Evolutionary conservation across 2,113 vertebrate genomes (phyloP).

Genomic region (Eretmochelys imbricata): DNA sequence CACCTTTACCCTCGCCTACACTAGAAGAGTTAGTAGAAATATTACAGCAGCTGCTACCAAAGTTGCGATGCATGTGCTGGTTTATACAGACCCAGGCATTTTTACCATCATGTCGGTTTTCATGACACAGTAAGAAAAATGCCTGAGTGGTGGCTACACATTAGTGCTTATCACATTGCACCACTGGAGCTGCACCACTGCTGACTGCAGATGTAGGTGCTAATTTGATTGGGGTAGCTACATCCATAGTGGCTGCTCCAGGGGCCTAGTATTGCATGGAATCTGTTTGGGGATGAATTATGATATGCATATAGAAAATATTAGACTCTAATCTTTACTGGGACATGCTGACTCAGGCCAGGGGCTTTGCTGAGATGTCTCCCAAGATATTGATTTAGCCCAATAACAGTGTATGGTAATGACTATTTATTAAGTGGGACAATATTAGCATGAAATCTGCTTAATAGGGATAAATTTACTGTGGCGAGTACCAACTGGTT

Average conservation of each 20-base stretch:
- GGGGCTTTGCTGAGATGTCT: background rate
- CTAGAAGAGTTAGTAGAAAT: background rate
- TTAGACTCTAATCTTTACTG: background rate
- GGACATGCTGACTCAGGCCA: background rate
- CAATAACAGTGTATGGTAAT: background rate
- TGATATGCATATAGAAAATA: background rate
- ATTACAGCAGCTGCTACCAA: background rate
- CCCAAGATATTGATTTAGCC: background rate
- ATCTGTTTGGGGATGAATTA: background rate
- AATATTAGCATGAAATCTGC: background rate
- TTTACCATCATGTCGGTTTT: background rate
- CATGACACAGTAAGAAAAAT: background rate
- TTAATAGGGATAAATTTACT: background rate
- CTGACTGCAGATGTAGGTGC: fast-evolving
- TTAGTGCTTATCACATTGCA: background rate
- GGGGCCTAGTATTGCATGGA: fast-evolving
- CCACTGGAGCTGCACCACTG: background rate
- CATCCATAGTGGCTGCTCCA: background rate
- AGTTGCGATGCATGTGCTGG: background rate
- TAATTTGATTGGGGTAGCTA: background rate
- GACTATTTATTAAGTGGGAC: background rate
- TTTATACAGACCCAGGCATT: background rate
- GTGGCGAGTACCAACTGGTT: constrained; percentile 28
- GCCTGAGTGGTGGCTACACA: background rate
- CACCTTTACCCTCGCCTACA: background rate